Evolutionary conservation across 2,888 invertebrate species (phyloP), one percentile per base, ranked within the genome.

Genomic region (Erpobdella octoculata): DNA sequence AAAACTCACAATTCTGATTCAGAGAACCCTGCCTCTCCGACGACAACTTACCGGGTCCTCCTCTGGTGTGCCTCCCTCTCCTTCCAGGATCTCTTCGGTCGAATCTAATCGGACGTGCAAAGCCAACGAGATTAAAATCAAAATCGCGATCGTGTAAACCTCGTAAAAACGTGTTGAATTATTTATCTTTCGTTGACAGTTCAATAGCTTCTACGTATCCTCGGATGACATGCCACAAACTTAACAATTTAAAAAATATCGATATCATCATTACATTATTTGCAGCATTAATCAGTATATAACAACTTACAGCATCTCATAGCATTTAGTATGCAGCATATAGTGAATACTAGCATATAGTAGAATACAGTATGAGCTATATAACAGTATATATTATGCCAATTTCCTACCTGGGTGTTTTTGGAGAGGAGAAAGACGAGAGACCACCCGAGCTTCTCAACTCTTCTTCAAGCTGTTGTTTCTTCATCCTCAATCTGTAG

Each of bases 381-480:
- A n/a, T n/a, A n/a, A n/a, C n/a, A n/a, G n/a, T n/a, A n/a, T n/a
- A n/a, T n/a, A n/a, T n/a, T n/a, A n/a, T n/a, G n/a, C n/a, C n/a
- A n/a, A n/a, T n/a, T n/a, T n/a, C 53, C 28, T 6, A 53, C 53
- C 53, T 53, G 53, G 31, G 31, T 21, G 5, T n/a, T 62, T 35
- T 62, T 35, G 28, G 62, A 12, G 33, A 62, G 33, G 21, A 62
- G 12, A 33, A 62, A n/a, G 28, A 35, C 15, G 35, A 33, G 3
- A 35, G 62, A 62, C 33, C 62, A 1, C 33, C 62, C 64, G 74
- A 59, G 33, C 76, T 79, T 72, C 78, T 78, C 82, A 96, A 86
- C 86, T 96, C 93, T 85, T 92, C 92, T 85, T 95, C 94, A 78
- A 96, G 93, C 87, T 93, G 94, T 82, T 89, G 84, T 86, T 95